Percentiles rank a stretch among this genome's conserved stretches.
These are phyloP conservation scores for Pectinophora gossypiella DNA, from an alignment of 1,140 invertebrate species.

Conservation along the genomic window DNA sequence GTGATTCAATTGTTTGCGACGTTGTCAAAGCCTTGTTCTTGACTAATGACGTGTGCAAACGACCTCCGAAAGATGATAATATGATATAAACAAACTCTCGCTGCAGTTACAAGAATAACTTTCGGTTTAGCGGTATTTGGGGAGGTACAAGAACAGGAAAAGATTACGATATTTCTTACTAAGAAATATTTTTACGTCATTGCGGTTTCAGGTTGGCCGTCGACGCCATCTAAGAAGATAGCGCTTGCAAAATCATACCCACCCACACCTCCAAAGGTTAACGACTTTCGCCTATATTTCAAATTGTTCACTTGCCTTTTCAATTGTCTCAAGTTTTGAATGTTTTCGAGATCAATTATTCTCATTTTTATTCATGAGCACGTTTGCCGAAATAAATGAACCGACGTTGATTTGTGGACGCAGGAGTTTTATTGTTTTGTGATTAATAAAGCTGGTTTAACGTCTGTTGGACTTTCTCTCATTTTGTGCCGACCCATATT, in stretches of 20 bases:
- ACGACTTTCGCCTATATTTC: no score
- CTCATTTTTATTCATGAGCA: not conserved
- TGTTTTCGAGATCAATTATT: no score
- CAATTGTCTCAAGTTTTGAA: no score
- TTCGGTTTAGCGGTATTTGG: slow-evolving; percentile 47
- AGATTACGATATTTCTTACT: not conserved
- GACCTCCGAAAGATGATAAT: slow-evolving; percentile 29
- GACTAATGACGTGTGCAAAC: slow-evolving; percentile 18
- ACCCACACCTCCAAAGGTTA: no score
- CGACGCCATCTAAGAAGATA: not conserved
- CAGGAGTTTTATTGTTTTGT: not conserved
- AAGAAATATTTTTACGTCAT: not conserved
- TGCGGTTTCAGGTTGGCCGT: not conserved
- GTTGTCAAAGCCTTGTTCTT: no score
- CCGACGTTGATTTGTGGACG: not conserved
- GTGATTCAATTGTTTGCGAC: no score
- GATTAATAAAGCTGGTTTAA: not conserved
- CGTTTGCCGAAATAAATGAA: not conserved
- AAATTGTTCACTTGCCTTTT: no score
- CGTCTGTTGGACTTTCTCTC: not conserved
- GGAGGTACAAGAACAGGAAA: slow-evolving; percentile 5
- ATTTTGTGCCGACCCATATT: not conserved
- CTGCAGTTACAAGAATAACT: slow-evolving; percentile 51
- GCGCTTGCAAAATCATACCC: no score
- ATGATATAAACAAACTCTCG: slow-evolving; percentile 36